phyloP scores from a whole-genome alignment of 2,888 invertebrate species.

The Meliscaeva auricollis region DNA sequence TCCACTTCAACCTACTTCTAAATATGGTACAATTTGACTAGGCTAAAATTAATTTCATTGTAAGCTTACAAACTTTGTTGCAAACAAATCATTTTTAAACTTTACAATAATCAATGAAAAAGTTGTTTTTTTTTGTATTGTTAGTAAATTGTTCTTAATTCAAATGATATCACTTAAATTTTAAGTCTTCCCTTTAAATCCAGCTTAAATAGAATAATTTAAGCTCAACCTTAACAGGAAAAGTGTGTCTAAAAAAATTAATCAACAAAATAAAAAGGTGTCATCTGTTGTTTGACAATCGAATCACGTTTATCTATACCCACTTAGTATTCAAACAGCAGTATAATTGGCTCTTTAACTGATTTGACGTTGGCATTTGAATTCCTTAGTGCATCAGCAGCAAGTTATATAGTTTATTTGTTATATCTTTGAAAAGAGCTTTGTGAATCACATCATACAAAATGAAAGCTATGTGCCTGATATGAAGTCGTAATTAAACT shows the following conservation, averaged over 20 bases:
- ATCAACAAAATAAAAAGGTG: neutral
- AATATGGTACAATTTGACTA: no score
- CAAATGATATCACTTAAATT: no score
- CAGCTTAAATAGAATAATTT: neutral
- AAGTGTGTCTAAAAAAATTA: neutral
- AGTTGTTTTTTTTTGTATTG: no score
- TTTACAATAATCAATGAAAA: no score
- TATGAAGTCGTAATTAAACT: no score
- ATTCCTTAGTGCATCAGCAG: slow-evolving; percentile 25
- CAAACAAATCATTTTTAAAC: no score
- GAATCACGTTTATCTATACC: slow-evolving; percentile 41
- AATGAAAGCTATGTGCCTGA: slow-evolving; percentile 4
- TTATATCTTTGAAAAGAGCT: neutral
- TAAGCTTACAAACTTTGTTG: no score
- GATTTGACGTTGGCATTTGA: slow-evolving; percentile 40
- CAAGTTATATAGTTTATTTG: neutral
- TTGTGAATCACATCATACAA: slow-evolving; percentile 5
- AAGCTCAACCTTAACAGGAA: neutral
- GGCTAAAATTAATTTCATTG: no score
- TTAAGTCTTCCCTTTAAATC: neutral
- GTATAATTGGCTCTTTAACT: slow-evolving; percentile 46
- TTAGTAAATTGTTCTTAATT: no score
- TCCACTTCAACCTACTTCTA: no score
- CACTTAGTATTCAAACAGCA: slow-evolving; percentile 42
- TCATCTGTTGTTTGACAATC: slow-evolving; percentile 34